Conservation (phyloP, 2,888 invertebrate genomes). For the Leptinotarsa haldemani region DNA sequence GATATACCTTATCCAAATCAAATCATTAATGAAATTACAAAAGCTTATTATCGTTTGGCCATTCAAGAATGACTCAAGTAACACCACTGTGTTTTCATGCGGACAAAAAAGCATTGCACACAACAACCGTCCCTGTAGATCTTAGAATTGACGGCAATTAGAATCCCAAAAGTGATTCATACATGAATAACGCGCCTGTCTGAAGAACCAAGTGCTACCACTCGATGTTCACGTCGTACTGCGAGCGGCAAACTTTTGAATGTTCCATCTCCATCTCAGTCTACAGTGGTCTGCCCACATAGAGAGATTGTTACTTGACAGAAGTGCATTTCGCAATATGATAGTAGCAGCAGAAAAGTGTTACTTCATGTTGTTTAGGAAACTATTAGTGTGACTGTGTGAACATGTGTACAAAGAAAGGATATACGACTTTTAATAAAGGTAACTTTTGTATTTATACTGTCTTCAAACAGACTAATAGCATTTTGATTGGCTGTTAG, state of each 20-base stretch:
- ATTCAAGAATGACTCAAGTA: too few species aligned
- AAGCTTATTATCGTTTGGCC: too few species aligned
- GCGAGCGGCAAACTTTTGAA: constrained; percentile 23
- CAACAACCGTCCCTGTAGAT: constrained; percentile 24
- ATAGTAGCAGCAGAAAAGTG: constrained; percentile 25
- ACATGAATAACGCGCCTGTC: constrained; percentile 51
- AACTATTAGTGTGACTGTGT: constrained; percentile 34
- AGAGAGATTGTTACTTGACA: constrained; percentile 15
- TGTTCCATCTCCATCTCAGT: constrained; percentile 32
- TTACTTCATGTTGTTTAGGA: constrained; percentile 20
- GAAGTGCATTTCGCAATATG: constrained; percentile 27
- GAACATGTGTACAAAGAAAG: constrained; percentile 47
- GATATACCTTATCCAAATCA: too few species aligned
- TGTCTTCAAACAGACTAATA: background rate
- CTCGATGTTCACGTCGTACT: constrained; percentile 6
- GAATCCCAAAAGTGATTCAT: constrained; percentile 54
- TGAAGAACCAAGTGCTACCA: constrained; percentile 30
- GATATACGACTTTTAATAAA: constrained; percentile 38
- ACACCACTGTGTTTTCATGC: background rate
- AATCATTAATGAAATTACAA: too few species aligned
- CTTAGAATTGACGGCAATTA: constrained; percentile 46
- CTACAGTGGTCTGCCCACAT: constrained; percentile 39
- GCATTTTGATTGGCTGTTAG: background rate
- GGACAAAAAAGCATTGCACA: background rate
- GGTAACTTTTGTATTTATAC: constrained; percentile 25